These are phyloP conservation scores for Hystrix brachyura DNA, from an alignment of 2,113 vertebrate genomes.

Conservation along the genomic window DNA sequence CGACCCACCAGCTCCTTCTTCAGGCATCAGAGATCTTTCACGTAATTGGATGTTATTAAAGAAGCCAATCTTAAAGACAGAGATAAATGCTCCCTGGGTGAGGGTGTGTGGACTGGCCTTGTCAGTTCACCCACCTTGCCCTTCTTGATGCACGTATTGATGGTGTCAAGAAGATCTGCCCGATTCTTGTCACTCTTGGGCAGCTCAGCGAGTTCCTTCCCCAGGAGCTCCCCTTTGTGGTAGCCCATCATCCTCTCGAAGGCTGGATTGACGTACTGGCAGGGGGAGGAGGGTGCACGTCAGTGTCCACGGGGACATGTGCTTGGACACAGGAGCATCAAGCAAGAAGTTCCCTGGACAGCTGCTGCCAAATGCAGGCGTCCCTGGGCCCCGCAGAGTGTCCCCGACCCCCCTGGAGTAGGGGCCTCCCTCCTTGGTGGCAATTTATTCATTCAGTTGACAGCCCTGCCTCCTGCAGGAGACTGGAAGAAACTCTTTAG, in stretches of 20 bases:
- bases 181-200: slow-evolving; percentile 95
- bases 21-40: background rate
- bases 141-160: slow-evolving; percentile 96
- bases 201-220: slow-evolving; percentile 95
- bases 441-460: no score
- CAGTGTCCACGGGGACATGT: background rate
- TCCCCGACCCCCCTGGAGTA: accelerated
- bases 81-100: background rate
- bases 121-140: slow-evolving; percentile 92
- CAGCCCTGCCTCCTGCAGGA: background rate
- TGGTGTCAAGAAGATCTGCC: slow-evolving; percentile 94
- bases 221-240: slow-evolving; percentile 94
- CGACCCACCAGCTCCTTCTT: background rate
- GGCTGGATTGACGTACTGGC: slow-evolving; percentile 97
- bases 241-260: slow-evolving; percentile 98
- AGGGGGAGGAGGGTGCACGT: slow-evolving; percentile 72
- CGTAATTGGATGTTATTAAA: background rate
- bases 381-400: accelerated
- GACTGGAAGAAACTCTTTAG: background rate
- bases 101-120: accelerated
- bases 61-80: background rate
- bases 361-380: accelerated
- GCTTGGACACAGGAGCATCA: background rate
- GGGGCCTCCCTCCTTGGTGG: background rate
- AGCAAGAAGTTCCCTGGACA: background rate